These are phyloP conservation scores for Camponotus fellah DNA, from an alignment of 2,888 invertebrate genomes.

Conservation along the genomic window DNA sequence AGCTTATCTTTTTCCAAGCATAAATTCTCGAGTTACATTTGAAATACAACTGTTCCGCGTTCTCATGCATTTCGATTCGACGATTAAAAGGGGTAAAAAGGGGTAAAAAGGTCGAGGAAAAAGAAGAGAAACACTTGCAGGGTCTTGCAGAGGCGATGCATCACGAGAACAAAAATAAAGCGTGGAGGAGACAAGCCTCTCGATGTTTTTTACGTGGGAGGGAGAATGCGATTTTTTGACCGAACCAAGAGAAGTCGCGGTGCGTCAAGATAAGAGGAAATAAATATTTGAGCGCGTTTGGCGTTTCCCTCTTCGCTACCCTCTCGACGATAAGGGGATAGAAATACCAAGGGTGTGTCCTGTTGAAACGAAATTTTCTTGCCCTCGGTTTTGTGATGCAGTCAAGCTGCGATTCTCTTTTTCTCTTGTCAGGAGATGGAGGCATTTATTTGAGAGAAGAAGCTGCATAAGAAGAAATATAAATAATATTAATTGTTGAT, in stretches of 20 bases:
- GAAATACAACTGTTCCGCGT: constrained; percentile 30
- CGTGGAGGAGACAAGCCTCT: neutral
- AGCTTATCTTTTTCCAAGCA: neutral
- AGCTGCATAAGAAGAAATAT: neutral
- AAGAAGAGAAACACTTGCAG: neutral
- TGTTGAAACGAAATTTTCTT: constrained; percentile 13
- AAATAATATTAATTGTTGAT: neutral
- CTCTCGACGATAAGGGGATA: neutral
- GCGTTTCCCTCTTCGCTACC: constrained; percentile 6
- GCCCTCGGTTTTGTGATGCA: neutral
- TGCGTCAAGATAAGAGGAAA: constrained; percentile 37
- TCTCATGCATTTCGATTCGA: constrained; percentile 20
- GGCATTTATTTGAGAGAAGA: neutral
- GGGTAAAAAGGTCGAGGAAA: neutral
- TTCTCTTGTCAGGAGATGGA: neutral
- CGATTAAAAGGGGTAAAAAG: constrained; percentile 14
- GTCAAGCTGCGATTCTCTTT: constrained; percentile 1
- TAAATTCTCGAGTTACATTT: constrained; percentile 22
- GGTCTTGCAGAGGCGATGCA: neutral
- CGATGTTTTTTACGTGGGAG: constrained; percentile 28
- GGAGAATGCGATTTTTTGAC: constrained; percentile 46
- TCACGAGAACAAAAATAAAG: constrained; percentile 24
- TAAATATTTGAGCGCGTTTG: constrained; percentile 46
- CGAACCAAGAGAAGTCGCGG: constrained; percentile 18
- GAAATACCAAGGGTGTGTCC: neutral